Percentiles rank a stretch among this genome's conserved stretches.
phyloP scores from a whole-genome alignment of 2,888 invertebrate species.

The Ethmia dodecea region DNA sequence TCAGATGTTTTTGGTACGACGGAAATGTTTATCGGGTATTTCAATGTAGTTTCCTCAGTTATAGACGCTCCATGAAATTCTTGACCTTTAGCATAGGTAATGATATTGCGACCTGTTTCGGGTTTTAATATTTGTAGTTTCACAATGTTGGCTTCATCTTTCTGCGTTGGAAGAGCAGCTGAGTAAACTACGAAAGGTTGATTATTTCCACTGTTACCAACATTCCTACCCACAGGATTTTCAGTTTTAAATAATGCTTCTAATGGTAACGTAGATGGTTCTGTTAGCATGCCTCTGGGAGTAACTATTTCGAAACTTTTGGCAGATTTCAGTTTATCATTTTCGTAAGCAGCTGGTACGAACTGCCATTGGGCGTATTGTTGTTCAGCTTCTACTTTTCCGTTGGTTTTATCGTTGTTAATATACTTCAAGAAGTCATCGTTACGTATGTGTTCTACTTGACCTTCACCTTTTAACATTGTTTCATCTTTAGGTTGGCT shows the following conservation, averaged over 20 bases:
- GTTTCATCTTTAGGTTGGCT: constrained; percentile 24
- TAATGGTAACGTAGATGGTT: constrained; percentile 82
- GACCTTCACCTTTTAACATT: constrained; percentile 18
- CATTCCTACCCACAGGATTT: constrained; percentile 49
- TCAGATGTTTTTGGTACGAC: constrained; percentile 29
- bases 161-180: constrained; percentile 45
- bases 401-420: constrained; percentile 54
- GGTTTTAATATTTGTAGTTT: constrained; percentile 50
- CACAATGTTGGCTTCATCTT: constrained; percentile 48
- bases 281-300: constrained; percentile 53
- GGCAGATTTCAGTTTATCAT: constrained; percentile 45
- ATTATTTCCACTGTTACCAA: constrained; percentile 32
- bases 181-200: constrained; percentile 70
- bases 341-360: constrained; percentile 69
- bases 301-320: constrained; percentile 58
- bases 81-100: constrained; percentile 60
- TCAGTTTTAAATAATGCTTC: constrained; percentile 82
- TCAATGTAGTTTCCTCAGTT: constrained; percentile 35
- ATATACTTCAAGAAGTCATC: constrained; percentile 60
- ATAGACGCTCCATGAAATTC: constrained; percentile 50
- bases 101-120: constrained; percentile 47
- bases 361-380: constrained; percentile 57
- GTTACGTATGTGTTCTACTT: constrained; percentile 38
- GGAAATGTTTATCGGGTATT: constrained; percentile 46
- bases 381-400: constrained; percentile 35